phyloP scores from a whole-genome alignment of 2,797 vertebrate species.

The Periparus ater region DNA sequence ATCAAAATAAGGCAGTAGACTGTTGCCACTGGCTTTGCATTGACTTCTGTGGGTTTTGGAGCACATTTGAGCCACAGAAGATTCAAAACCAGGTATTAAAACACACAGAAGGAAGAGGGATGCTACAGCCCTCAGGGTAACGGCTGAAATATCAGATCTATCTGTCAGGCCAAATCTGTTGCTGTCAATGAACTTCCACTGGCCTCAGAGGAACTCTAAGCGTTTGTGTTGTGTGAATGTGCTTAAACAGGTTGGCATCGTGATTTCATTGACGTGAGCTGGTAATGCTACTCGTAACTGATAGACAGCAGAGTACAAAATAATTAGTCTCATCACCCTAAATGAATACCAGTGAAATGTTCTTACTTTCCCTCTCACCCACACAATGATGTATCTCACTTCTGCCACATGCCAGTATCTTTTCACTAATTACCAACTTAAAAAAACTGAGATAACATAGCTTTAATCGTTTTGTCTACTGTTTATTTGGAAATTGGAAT shows the following conservation, averaged over 20 bases:
- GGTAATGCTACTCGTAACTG: constrained; percentile 7
- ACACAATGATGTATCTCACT: constrained; percentile 50
- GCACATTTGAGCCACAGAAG: constrained; percentile 1
- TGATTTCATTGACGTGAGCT: constrained; percentile 49
- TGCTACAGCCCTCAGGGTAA: background rate
- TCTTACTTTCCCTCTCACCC: constrained; percentile 56
- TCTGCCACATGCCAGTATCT: constrained; percentile 56
- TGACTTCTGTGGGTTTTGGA: background rate
- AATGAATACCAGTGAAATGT: constrained; percentile 38
- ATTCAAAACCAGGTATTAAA: constrained; percentile 61
- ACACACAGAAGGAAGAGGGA: background rate
- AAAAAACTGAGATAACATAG: background rate
- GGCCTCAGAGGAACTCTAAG: background rate
- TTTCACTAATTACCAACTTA: constrained; percentile 29
- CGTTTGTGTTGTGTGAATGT: background rate
- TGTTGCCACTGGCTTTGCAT: constrained; percentile 3
- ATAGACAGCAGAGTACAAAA: constrained; percentile 50
- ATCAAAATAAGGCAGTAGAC: constrained; percentile 33
- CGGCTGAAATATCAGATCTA: background rate
- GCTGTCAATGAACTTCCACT: constrained; percentile 30
- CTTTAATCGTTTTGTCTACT: background rate
- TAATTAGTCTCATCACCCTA: constrained; percentile 56
- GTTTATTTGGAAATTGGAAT: background rate
- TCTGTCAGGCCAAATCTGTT: constrained; percentile 31
- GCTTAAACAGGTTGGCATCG: constrained; percentile 10